A percentile compares a stretch with the other conserved stretches of the same genome.
These are phyloP conservation scores for Ethmia dodecea DNA, from an alignment of 2,888 invertebrate genomes.

Conservation along the genomic window DNA sequence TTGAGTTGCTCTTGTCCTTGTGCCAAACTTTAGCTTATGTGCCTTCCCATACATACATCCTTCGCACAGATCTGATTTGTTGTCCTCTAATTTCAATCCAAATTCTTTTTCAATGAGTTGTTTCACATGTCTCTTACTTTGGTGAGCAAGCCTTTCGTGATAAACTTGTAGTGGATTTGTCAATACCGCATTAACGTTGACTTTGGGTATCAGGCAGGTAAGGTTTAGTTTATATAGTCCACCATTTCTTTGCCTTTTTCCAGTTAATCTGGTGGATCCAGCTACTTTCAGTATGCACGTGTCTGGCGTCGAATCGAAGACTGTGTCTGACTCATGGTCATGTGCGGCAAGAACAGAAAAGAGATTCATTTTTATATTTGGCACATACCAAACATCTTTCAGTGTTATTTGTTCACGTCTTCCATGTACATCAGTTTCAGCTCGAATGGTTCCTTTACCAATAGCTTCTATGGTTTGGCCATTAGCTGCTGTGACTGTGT, in stretches of 20 bases:
- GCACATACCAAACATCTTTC: constrained; percentile 12
- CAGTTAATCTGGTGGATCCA: constrained; percentile 1
- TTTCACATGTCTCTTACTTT: constrained; percentile 14
- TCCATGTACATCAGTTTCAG: no score
- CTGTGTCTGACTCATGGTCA: neutral
- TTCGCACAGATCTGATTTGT: constrained; percentile 8
- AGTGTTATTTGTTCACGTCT: neutral
- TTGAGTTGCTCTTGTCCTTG: constrained; percentile 11
- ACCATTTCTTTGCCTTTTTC: constrained; percentile 4
- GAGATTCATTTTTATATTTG: constrained; percentile 3
- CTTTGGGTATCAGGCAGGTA: neutral
- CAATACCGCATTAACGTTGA: neutral
- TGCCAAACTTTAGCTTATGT: constrained; percentile 11
- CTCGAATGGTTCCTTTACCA: no score
- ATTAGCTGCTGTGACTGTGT: no score
- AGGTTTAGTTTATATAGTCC: constrained; percentile 3
- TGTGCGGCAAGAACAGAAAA: constrained; percentile 10
- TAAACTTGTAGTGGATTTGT: constrained; percentile 6
- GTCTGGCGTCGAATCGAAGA: constrained; percentile 1
- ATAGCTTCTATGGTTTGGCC: no score
- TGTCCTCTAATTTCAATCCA: constrained; percentile 7
- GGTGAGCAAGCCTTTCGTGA: constrained; percentile 12
- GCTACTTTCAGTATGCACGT: constrained; percentile 2
- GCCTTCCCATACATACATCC: constrained; percentile 14
- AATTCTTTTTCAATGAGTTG: constrained; percentile 10